Percentiles rank a stretch among this genome's conserved stretches.
These are phyloP conservation scores for Drosophila bifasciata DNA, from an alignment of 1,140 invertebrate genomes.

Conservation along the genomic window DNA sequence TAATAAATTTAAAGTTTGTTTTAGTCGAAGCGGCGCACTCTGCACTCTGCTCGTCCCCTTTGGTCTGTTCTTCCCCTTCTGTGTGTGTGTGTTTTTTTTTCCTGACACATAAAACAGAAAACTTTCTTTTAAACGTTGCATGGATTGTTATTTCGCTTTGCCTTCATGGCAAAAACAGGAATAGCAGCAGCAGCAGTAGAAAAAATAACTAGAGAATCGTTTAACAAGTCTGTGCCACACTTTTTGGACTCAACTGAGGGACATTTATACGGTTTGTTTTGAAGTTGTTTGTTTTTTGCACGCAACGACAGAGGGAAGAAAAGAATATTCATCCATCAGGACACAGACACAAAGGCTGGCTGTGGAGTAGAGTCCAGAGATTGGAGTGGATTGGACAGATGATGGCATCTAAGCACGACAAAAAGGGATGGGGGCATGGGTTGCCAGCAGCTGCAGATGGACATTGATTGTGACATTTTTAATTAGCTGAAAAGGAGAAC, in stretches of 20 bases:
- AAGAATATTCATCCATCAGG: conserved; percentile 26
- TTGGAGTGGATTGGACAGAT: conserved; percentile 4
- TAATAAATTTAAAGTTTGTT: conserved; percentile 81
- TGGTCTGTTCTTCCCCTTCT: neutral
- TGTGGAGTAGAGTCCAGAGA: neutral
- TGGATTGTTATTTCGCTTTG: conserved; percentile 68
- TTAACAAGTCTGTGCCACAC: conserved; percentile 72
- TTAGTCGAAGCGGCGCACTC: conserved; percentile 38
- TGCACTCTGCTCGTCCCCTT: neutral
- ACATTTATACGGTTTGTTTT: conserved; percentile 79
- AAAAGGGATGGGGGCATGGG: too few relatives aligned
- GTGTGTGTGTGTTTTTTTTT: too few relatives aligned
- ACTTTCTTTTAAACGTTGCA: conserved; percentile 76
- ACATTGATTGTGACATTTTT: too few relatives aligned
- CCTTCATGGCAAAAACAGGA: conserved; percentile 31
- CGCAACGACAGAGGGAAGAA: neutral
- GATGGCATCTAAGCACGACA: neutral
- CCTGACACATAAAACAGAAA: conserved; percentile 63
- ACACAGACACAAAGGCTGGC: conserved; percentile 9
- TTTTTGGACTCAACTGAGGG: conserved; percentile 38
- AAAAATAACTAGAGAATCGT: conserved; percentile 45
- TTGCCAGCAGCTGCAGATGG: too few relatives aligned
- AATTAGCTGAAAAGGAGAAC: too few relatives aligned
- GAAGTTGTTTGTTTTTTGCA: conserved; percentile 55
- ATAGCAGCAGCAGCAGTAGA: conserved; percentile 39